Evolutionary conservation across 2,888 invertebrate genomes (phyloP).

Genomic region (Tupiocoris notatus): DNA sequence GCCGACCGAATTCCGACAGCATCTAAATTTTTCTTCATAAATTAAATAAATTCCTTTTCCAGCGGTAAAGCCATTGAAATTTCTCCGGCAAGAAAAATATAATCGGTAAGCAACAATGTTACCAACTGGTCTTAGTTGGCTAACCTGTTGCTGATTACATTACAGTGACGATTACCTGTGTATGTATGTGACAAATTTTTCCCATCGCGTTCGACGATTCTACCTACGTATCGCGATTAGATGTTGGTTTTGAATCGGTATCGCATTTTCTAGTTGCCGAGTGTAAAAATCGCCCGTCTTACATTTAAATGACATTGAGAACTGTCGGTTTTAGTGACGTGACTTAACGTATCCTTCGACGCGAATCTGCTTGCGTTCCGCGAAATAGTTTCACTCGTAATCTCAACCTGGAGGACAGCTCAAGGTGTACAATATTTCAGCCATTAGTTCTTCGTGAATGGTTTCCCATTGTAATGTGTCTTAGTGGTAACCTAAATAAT

Average conservation of each 20-base stretch:
- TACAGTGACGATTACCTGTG: slow-evolving; percentile 1
- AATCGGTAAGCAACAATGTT: too few relatives aligned
- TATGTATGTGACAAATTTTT: not conserved
- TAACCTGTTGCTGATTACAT: slow-evolving; percentile 22
- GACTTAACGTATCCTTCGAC: not conserved
- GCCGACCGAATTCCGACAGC: too few relatives aligned
- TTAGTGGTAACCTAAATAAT: slow-evolving; percentile 37
- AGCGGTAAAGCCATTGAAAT: too few relatives aligned
- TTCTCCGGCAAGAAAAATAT: too few relatives aligned
- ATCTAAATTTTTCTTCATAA: too few relatives aligned
- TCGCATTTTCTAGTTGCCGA: too few relatives aligned
- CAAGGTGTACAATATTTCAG: slow-evolving; percentile 15
- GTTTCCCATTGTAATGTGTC: slow-evolving; percentile 25
- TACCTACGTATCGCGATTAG: too few relatives aligned
- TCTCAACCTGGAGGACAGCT: slow-evolving; percentile 3
- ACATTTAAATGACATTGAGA: too few relatives aligned
- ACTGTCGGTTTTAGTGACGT: not conserved
- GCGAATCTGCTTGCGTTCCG: not conserved
- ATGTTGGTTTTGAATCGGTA: not conserved
- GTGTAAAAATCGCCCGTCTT: too few relatives aligned
- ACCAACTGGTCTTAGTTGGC: too few relatives aligned
- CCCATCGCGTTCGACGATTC: not conserved
- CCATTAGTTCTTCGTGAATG: slow-evolving; percentile 20
- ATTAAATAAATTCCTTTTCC: too few relatives aligned
- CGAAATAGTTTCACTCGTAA: not conserved